Evolutionary conservation across 1,140 invertebrate species (phyloP).

Genomic region (Tetraneura akinire): DNA sequence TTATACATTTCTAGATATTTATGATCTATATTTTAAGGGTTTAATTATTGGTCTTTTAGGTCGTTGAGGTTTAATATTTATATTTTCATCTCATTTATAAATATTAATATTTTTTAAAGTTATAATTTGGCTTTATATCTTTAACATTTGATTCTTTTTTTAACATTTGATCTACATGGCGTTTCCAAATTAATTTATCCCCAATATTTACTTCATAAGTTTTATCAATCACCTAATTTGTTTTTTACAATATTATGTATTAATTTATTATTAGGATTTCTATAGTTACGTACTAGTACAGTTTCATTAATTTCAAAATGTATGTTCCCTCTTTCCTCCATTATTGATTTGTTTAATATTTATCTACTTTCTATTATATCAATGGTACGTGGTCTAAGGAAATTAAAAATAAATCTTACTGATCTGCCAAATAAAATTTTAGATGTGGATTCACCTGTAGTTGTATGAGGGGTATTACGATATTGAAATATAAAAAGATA

Average conservation of each 20-base stretch:
- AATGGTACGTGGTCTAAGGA: background rate
- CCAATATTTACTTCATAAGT: background rate
- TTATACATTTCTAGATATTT: too few species aligned
- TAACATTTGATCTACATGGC: background rate
- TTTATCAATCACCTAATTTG: background rate
- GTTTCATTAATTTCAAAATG: background rate
- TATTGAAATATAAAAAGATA: conserved; percentile 8
- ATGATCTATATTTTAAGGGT: too few species aligned
- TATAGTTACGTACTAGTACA: background rate
- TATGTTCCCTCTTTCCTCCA: background rate
- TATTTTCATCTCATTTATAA: too few species aligned
- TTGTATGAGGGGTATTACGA: background rate
- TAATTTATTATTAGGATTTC: background rate
- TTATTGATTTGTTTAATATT: background rate
- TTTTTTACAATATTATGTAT: background rate
- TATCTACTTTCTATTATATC: background rate
- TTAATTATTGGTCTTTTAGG: too few species aligned
- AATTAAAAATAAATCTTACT: background rate
- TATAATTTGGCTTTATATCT: too few species aligned
- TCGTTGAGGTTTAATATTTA: too few species aligned
- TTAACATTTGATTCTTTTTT: too few species aligned
- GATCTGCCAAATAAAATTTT: background rate
- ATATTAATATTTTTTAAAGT: too few species aligned
- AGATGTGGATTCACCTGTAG: background rate
- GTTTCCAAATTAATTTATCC: background rate